Conservation (phyloP, 1,140 invertebrate species). For the Pollicipes pollicipes region DNA sequence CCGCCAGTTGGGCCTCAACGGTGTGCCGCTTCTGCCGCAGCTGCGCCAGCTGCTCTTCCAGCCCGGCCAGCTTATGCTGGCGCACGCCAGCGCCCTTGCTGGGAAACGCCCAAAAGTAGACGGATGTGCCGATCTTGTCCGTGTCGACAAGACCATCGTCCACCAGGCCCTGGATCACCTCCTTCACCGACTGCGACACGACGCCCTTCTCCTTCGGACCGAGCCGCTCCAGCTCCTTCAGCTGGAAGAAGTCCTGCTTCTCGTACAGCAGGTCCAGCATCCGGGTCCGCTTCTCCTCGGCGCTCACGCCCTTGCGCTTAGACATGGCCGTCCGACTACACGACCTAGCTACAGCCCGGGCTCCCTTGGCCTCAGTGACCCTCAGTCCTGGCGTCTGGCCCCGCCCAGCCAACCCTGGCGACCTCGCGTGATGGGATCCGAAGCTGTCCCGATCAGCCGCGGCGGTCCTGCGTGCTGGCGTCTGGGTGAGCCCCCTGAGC, state of each 20-base stretch:
- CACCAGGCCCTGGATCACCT: constrained; percentile 62
- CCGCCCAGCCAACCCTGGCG: too few relatives aligned
- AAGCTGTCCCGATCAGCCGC: too few relatives aligned
- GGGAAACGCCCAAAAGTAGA: constrained; percentile 84
- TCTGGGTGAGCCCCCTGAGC: too few relatives aligned
- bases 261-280: constrained; percentile 76
- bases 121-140: constrained; percentile 77
- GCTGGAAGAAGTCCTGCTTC: constrained; percentile 69
- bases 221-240: constrained; percentile 59
- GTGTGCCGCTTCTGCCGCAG: constrained; percentile 35
- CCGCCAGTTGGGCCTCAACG: constrained; percentile 35
- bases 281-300: constrained; percentile 62
- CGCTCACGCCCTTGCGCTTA: constrained; percentile 50
- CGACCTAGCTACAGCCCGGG: too few relatives aligned
- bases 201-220: constrained; percentile 66
- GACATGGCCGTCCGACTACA: constrained; percentile 38
- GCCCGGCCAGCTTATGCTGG: constrained; percentile 38
- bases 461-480: too few relatives aligned
- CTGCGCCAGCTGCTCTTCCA: constrained; percentile 37
- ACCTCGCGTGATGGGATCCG: too few relatives aligned
- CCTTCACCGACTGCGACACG: constrained; percentile 64
- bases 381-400: too few relatives aligned
- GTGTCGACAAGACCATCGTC: constrained; percentile 71
- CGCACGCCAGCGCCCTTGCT: constrained; percentile 41
- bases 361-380: too few relatives aligned